Conservation (phyloP, 1,140 invertebrate genomes). For the Eupeodes corollae region DNA sequence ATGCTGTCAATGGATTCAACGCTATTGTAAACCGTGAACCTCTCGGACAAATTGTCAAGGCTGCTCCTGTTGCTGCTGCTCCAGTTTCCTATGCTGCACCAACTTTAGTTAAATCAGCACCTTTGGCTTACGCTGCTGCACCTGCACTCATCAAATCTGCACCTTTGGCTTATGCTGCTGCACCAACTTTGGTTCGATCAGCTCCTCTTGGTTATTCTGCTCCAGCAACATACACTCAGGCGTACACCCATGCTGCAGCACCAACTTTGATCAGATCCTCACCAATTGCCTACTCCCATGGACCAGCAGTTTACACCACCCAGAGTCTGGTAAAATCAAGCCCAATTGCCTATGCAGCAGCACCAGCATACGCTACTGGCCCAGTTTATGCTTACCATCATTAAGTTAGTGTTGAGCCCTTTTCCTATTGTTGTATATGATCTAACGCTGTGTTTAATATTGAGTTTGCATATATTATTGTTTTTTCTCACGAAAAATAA, state of each 20-base stretch:
- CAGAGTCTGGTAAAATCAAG: no score
- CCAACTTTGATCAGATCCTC: background rate
- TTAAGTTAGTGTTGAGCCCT: no score
- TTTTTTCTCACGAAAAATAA: no score
- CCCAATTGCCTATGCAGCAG: no score
- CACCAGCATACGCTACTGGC: no score
- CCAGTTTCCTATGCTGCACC: conserved; percentile 1
- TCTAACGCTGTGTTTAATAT: no score
- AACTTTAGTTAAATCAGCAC: background rate
- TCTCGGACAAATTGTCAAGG: conserved; percentile 20
- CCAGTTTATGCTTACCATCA: no score
- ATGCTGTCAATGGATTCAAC: conserved; percentile 38
- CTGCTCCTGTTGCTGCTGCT: conserved; percentile 12
- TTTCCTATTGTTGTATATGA: no score
- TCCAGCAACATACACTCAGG: background rate
- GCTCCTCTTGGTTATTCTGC: background rate
- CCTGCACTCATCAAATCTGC: conserved; percentile 3
- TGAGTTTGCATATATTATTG: no score
- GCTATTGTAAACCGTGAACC: conserved; percentile 32
- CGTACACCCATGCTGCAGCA: background rate
- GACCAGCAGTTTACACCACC: no score
- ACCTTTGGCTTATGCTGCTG: conserved; percentile 8
- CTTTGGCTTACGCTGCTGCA: conserved; percentile 3
- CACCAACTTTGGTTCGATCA: background rate
- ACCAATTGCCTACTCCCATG: background rate